A percentile compares a stretch with the other conserved stretches of the same genome.
These are phyloP conservation scores for Tyto alba DNA, from an alignment of 2,113 vertebrate genomes.

Conservation along the genomic window DNA sequence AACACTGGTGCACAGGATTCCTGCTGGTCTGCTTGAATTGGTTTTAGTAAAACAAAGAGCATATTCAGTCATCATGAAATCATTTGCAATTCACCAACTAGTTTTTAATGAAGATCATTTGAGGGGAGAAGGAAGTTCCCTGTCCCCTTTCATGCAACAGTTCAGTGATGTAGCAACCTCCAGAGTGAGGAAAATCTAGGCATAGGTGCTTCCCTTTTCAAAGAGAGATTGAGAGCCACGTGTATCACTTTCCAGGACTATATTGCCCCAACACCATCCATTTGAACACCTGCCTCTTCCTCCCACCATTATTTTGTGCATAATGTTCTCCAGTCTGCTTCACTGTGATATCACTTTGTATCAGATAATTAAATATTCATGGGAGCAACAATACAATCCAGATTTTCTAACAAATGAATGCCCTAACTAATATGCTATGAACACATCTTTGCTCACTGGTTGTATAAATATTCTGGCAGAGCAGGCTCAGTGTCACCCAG, in stretches of 20 bases:
- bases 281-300: not conserved
- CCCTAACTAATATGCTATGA: not conserved
- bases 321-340: not conserved
- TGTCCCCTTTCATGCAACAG: not conserved
- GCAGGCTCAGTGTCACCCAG: not conserved
- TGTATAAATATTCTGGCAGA: not conserved
- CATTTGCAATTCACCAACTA: not conserved
- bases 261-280: not conserved
- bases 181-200: not conserved
- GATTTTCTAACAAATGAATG: not conserved
- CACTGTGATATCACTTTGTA: fast-evolving
- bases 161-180: not conserved
- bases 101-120: not conserved
- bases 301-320: not conserved
- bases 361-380: not conserved
- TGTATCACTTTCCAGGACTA: not conserved
- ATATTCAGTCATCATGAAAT: not conserved
- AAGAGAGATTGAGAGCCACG: not conserved
- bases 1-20: not conserved
- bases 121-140: not conserved
- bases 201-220: not conserved
- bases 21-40: not conserved
- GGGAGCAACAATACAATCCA: not conserved
- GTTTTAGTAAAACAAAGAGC: not conserved
- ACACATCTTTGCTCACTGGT: not conserved